Percentiles rank a stretch among this genome's conserved stretches.
These are phyloP conservation scores for Pyrrhia umbra DNA, from an alignment of 2,888 invertebrate species.

Conservation along the genomic window DNA sequence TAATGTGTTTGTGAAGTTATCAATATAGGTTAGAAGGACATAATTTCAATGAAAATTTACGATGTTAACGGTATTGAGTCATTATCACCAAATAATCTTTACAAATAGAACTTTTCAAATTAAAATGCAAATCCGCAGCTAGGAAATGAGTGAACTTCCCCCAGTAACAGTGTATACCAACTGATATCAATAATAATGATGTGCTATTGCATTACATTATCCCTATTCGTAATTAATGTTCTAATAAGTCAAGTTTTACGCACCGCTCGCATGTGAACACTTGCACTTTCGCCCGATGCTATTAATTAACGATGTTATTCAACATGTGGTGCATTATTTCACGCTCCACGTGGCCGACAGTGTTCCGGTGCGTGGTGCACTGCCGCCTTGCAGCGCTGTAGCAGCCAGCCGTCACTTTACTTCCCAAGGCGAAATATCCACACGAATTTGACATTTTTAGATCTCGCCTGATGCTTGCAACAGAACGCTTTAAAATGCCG, in stretches of 20 bases:
- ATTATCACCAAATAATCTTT: constrained; percentile 19
- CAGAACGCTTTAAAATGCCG: constrained; percentile 79
- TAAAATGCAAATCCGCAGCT: constrained; percentile 6
- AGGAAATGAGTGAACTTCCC: constrained; percentile 38
- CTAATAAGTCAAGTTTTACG: constrained; percentile 76
- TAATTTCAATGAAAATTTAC: background rate
- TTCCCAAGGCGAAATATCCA: constrained; percentile 77
- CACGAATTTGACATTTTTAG: constrained; percentile 89
- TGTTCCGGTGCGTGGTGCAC: constrained; percentile 76
- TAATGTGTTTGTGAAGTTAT: constrained; percentile 12
- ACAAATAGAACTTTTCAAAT: constrained; percentile 14
- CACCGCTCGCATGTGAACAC: constrained; percentile 83
- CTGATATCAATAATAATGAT: too few species aligned
- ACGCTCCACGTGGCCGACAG: constrained; percentile 75
- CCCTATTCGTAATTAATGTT: constrained; percentile 67
- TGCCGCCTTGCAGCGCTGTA: constrained; percentile 54
- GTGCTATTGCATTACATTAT: constrained; percentile 41
- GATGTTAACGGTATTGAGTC: background rate
- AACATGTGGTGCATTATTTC: constrained; percentile 87
- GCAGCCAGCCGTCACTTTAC: constrained; percentile 64
- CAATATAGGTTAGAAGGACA: background rate
- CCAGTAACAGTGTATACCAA: constrained; percentile 52
- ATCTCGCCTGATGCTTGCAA: constrained; percentile 76
- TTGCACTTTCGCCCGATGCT: constrained; percentile 84
- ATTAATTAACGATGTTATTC: constrained; percentile 85